phyloP scores from a whole-genome alignment of 2,888 invertebrate genomes.

The Cantharis rufa region DNA sequence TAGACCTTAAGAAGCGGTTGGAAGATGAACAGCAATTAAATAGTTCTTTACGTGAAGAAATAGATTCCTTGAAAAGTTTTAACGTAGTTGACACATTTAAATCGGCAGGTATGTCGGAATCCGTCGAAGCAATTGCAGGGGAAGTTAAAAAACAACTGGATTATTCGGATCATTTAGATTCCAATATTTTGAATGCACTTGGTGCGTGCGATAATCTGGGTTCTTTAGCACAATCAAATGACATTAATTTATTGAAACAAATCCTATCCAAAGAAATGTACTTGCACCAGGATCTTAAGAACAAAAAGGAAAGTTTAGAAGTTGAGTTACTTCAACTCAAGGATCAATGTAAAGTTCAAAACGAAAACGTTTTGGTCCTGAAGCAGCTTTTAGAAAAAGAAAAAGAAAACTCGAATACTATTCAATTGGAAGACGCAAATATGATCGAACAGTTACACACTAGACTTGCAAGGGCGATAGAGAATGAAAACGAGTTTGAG shows the following conservation, averaged over 20 bases:
- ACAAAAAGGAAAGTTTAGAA: conserved; percentile 59
- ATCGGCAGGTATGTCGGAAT: conserved; percentile 42
- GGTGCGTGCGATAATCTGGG: conserved; percentile 55
- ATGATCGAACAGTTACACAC: conserved; percentile 69
- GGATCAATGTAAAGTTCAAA: conserved; percentile 58
- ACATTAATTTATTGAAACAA: conserved; percentile 48
- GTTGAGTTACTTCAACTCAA: conserved; percentile 56
- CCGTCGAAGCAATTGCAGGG: conserved; percentile 61
- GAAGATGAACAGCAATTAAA: conserved; percentile 60
- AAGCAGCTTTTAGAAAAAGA: conserved; percentile 64
- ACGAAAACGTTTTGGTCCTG: conserved; percentile 61
- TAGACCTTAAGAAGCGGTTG: conserved; percentile 62
- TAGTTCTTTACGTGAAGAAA: conserved; percentile 48
- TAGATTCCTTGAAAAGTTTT: conserved; percentile 44
- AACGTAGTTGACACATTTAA: conserved; percentile 54
- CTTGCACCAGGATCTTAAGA: conserved; percentile 57
- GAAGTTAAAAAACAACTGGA: conserved; percentile 64
- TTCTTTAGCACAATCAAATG: not conserved
- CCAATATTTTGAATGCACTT: conserved; percentile 62
- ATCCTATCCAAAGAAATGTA: conserved; percentile 57
- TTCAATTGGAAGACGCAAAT: conserved; percentile 67
- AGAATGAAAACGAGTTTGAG: conserved; percentile 67
- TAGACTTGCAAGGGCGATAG: conserved; percentile 67
- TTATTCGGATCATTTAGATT: conserved; percentile 64
- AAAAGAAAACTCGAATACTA: conserved; percentile 60